Evolutionary conservation across 1,140 invertebrate species (phyloP).

Genomic region (honey bee (Apis mellifera)): DNA sequence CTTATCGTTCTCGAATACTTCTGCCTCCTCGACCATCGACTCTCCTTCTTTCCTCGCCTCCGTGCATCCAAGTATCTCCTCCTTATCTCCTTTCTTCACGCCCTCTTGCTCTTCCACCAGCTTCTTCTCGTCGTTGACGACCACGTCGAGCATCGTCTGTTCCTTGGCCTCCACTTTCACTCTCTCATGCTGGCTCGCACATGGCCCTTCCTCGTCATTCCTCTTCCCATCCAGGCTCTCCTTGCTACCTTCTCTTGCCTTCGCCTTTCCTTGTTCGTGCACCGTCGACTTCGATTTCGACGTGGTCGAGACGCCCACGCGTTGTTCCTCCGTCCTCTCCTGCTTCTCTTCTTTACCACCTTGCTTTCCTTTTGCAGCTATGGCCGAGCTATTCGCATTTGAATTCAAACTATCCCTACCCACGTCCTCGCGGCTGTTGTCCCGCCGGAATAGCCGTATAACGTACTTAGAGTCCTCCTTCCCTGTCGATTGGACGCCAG

Average conservation of each 20-base stretch:
- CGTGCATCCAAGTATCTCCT: background rate
- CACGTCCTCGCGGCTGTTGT: conserved; percentile 67
- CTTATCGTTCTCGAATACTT: conserved; percentile 45
- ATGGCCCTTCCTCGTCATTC: conserved; percentile 12
- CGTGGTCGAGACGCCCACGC: conserved; percentile 59
- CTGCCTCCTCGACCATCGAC: conserved; percentile 43
- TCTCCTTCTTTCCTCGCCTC: conserved; percentile 35
- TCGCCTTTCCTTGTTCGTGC: conserved; percentile 52
- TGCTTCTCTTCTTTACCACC: conserved; percentile 58
- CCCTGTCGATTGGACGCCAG: background rate
- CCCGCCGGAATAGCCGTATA: conserved; percentile 63
- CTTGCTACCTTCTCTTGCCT: conserved; percentile 23
- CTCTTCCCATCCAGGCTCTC: conserved; percentile 43
- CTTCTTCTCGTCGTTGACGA: conserved; percentile 46
- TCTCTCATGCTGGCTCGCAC: conserved; percentile 25
- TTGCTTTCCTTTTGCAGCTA: conserved; percentile 63
- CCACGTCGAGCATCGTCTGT: conserved; percentile 56
- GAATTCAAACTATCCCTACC: conserved; percentile 63
- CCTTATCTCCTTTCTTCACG: conserved; percentile 38
- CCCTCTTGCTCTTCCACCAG: conserved; percentile 44
- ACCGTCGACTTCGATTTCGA: conserved; percentile 55
- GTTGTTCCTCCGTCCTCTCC: conserved; percentile 61
- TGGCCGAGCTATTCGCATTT: conserved; percentile 43
- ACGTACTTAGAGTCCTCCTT: conserved; percentile 60
- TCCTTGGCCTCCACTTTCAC: conserved; percentile 37